These are phyloP conservation scores for Atta colombica DNA, from an alignment of 1,140 invertebrate genomes.

Conservation along the genomic window DNA sequence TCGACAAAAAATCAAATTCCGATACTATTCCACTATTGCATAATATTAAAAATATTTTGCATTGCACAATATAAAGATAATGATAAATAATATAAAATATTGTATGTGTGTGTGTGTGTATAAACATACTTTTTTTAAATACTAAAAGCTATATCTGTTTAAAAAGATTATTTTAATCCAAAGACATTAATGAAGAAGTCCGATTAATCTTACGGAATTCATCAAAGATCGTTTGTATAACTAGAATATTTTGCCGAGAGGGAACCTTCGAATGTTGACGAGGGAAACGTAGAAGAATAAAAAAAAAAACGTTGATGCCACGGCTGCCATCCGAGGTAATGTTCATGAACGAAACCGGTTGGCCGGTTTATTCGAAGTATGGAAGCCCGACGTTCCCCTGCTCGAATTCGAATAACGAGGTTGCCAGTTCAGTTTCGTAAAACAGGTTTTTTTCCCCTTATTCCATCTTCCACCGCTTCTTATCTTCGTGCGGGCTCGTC, in stretches of 20 bases:
- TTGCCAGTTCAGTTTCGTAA: conserved; percentile 72
- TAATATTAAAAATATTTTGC: background rate
- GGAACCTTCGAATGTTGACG: conserved; percentile 18
- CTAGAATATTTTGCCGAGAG: background rate
- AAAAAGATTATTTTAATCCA: conserved; percentile 1
- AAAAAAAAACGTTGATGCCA: conserved; percentile 14
- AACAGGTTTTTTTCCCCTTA: conserved; percentile 69
- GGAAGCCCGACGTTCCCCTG: conserved; percentile 62
- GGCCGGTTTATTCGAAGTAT: conserved; percentile 48
- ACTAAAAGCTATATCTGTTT: background rate
- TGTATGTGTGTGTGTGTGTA: too few relatives aligned
- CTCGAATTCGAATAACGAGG: conserved; percentile 77
- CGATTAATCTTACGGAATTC: background rate
- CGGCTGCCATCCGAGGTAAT: conserved; percentile 53
- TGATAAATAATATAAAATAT: background rate
- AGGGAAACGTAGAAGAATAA: conserved; percentile 34
- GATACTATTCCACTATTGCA: too few relatives aligned
- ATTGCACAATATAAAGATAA: background rate
- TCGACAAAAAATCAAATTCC: background rate
- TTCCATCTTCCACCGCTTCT: conserved; percentile 6
- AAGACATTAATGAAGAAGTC: background rate
- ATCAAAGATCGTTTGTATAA: background rate
- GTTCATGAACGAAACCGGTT: conserved; percentile 74
- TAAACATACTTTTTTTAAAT: background rate
- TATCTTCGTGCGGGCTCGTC: conserved; percentile 4